Percentiles rank a stretch among this genome's conserved stretches.
These are phyloP conservation scores for Harpegnathos saltator DNA, from an alignment of 1,140 invertebrate genomes.

Conservation along the genomic window DNA sequence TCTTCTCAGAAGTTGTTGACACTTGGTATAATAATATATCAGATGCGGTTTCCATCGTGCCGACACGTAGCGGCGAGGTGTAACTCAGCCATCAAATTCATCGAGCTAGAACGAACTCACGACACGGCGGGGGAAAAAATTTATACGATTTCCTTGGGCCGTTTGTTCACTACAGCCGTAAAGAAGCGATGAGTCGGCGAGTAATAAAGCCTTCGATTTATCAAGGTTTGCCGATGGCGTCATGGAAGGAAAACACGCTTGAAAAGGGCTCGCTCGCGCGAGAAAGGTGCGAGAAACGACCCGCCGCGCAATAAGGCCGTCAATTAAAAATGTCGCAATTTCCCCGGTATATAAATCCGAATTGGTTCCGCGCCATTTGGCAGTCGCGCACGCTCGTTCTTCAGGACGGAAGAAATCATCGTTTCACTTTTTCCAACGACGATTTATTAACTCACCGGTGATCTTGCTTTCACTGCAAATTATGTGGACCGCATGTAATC, in stretches of 20 bases:
- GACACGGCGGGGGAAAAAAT: conserved; percentile 4
- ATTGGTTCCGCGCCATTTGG: conserved; percentile 12
- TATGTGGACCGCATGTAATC: conserved; percentile 2
- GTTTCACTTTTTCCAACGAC: background rate
- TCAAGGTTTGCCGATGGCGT: conserved; percentile 2
- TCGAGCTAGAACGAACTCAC: conserved; percentile 34
- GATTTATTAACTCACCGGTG: conserved; percentile 28
- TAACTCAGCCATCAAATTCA: conserved; percentile 68
- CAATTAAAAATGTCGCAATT: conserved; percentile 15
- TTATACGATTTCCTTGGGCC: conserved; percentile 10
- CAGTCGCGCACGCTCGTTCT: background rate
- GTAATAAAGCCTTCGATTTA: conserved; percentile 27
- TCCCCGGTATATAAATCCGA: background rate
- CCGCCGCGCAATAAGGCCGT: background rate
- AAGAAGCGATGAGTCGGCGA: background rate
- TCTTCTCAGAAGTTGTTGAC: conserved; percentile 56
- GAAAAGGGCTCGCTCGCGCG: background rate
- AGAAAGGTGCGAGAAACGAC: background rate
- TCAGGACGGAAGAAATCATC: background rate
- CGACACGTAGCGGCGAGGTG: conserved; percentile 69
- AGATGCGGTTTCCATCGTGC: conserved; percentile 64
- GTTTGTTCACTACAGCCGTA: conserved; percentile 21
- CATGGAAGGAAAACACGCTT: background rate
- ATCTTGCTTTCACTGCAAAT: conserved; percentile 28
- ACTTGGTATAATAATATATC: background rate